Evolutionary conservation across 2,797 vertebrate genomes (phyloP).

Genomic region (Trachops cirrhosus): DNA sequence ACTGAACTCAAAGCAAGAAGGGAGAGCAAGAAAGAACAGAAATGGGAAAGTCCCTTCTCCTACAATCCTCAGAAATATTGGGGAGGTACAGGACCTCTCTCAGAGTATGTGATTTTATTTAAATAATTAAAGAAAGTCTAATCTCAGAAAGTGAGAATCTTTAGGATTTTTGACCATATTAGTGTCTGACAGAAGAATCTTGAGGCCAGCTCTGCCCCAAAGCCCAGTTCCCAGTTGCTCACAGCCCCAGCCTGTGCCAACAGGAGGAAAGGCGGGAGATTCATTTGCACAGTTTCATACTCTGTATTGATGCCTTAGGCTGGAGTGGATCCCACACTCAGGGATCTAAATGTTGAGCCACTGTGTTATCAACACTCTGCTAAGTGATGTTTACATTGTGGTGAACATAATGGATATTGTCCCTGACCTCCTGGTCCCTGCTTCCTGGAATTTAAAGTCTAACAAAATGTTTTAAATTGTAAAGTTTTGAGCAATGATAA

Average conservation of each 20-base stretch:
- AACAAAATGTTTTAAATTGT: background rate
- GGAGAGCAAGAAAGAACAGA: background rate
- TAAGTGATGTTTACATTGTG: background rate
- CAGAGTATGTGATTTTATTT: background rate
- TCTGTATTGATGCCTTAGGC: background rate
- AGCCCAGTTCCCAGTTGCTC: background rate
- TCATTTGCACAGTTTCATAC: fast-evolving
- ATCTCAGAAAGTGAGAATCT: background rate
- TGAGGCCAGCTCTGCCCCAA: background rate
- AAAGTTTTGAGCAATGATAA: background rate
- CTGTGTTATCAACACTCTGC: background rate
- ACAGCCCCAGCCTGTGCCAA: background rate
- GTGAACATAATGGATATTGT: background rate
- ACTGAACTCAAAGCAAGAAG: background rate
- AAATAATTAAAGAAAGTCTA: background rate
- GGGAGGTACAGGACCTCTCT: background rate
- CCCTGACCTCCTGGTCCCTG: background rate
- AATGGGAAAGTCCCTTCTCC: background rate
- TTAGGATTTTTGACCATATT: background rate
- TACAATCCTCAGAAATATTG: background rate
- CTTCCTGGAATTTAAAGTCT: background rate
- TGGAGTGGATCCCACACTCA: too few species aligned
- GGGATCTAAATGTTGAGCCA: background rate
- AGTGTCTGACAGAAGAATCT: background rate
- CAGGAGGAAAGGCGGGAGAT: background rate